Conservation (phyloP, 2,888 invertebrate species). For the Cheiracanthium punctorium region DNA sequence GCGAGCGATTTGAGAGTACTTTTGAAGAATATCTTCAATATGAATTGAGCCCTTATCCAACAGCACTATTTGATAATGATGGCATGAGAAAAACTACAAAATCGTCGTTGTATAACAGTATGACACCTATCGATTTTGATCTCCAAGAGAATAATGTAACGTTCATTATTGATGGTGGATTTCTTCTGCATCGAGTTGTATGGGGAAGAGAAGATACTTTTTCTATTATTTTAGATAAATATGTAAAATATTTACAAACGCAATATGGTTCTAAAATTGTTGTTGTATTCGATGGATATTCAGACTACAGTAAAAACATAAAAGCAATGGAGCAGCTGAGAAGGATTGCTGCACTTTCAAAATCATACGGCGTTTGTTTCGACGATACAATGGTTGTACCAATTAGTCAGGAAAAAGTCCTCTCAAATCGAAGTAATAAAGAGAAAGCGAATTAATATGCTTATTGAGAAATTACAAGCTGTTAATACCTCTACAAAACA, state of each 20-base stretch:
- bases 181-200: conserved; percentile 11
- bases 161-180: not conserved
- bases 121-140: not conserved
- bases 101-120: not conserved
- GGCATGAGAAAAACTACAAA: conserved; percentile 5
- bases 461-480: not conserved
- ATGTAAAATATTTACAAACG: not conserved
- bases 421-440: not conserved
- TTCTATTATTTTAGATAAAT: conserved; percentile 11
- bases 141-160: not conserved
- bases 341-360: conserved; percentile 9
- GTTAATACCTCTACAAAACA: conserved; percentile 6
- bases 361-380: conserved; percentile 1
- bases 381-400: conserved; percentile 4
- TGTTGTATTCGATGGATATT: conserved; percentile 9
- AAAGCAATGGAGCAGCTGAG: conserved; percentile 17
- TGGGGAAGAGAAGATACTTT: conserved; percentile 8
- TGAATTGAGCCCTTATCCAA: not conserved
- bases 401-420: not conserved
- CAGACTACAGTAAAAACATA: conserved; percentile 8
- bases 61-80: not conserved
- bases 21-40: not conserved
- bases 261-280: conserved; percentile 1
- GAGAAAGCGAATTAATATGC: too few species aligned
- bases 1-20: not conserved